These are phyloP conservation scores for Cichlasoma orientale DNA, from an alignment of 2,797 vertebrate species.

Conservation along the genomic window DNA sequence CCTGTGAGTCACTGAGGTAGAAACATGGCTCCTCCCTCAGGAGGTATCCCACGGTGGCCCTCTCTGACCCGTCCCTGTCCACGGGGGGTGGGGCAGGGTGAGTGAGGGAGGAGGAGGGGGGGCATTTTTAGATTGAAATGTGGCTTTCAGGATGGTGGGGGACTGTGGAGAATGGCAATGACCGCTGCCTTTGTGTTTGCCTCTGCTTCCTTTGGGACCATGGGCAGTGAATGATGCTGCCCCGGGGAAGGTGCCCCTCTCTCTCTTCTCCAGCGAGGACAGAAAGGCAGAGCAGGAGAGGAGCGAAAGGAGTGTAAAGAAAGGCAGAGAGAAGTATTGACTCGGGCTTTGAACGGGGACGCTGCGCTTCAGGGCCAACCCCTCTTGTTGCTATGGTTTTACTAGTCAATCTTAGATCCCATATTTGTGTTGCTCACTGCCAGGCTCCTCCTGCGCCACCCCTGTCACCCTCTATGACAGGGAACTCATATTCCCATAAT, in stretches of 20 bases:
- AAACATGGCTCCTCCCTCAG: conserved; percentile 61
- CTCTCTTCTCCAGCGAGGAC: conserved; percentile 61
- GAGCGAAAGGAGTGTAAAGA: conserved; percentile 64
- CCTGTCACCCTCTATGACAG: conserved; percentile 49
- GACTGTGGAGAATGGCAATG: conserved; percentile 82
- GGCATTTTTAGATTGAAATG: conserved; percentile 75
- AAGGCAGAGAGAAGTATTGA: conserved; percentile 74
- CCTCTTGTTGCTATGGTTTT: conserved; percentile 77
- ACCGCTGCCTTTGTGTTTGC: conserved; percentile 75
- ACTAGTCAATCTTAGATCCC: conserved; percentile 70
- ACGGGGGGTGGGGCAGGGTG: conserved; percentile 59
- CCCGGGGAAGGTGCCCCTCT: conserved; percentile 77
- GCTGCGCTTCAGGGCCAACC: conserved; percentile 68
- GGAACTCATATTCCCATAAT: conserved; percentile 80
- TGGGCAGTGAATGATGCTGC: conserved; percentile 79
- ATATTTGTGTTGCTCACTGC: conserved; percentile 61
- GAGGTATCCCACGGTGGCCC: conserved; percentile 66
- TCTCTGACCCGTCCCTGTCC: conserved; percentile 68
- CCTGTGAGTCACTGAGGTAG: conserved; percentile 60
- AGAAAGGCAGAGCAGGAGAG: conserved; percentile 68
- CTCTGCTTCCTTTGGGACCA: conserved; percentile 72
- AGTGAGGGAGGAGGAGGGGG: conserved; percentile 24
- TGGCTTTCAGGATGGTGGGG: conserved; percentile 74
- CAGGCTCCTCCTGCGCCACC: conserved; percentile 39
- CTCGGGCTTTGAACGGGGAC: conserved; percentile 66